Conservation (phyloP, 2,113 vertebrate species). For the Ameiurus melas region DNA sequence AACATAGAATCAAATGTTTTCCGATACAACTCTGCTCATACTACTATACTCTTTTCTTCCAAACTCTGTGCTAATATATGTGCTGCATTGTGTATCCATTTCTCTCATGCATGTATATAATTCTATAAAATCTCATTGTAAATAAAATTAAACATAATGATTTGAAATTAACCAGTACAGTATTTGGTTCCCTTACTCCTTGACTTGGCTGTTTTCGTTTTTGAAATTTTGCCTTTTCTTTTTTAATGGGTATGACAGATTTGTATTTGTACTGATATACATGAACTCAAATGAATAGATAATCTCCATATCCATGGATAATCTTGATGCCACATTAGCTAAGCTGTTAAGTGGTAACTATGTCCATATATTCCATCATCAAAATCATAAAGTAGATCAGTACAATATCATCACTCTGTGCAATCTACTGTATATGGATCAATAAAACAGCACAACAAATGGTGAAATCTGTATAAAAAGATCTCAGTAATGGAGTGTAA, state of each 20-base stretch:
- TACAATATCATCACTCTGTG: neutral
- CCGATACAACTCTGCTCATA: neutral
- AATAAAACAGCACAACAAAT: neutral
- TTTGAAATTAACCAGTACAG: neutral
- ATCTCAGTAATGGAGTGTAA: neutral
- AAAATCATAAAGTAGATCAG: neutral
- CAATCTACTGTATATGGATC: neutral
- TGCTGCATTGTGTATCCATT: conserved; percentile 10
- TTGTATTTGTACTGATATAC: neutral
- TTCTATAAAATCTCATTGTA: neutral
- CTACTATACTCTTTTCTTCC: neutral
- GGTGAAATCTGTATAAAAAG: neutral
- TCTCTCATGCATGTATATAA: neutral
- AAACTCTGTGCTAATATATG: conserved; percentile 25
- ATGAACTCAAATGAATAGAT: neutral
- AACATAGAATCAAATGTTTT: conserved; percentile 8
- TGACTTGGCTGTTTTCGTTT: neutral
- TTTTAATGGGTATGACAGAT: neutral
- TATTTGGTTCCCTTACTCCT: neutral
- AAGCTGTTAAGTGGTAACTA: neutral
- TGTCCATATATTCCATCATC: neutral
- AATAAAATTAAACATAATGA: neutral
- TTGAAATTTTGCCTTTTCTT: neutral
- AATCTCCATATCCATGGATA: neutral
- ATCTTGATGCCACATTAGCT: neutral